These are phyloP conservation scores for Murina feae DNA, from an alignment of 2,113 vertebrate species.

Conservation along the genomic window DNA sequence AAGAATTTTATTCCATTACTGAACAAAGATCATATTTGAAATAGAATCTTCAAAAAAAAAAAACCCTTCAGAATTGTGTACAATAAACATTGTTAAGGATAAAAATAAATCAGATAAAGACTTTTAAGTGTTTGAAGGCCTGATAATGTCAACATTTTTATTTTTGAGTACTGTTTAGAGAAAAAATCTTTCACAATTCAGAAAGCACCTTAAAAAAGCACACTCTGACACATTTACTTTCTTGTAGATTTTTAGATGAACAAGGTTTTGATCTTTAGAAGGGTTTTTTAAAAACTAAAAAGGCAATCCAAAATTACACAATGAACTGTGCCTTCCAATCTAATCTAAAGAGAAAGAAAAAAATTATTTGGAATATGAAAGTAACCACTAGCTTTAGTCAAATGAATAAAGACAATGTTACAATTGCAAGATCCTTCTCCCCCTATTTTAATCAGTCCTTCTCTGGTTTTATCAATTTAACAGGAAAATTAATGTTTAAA, in stretches of 20 bases:
- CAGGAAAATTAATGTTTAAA: constrained; percentile 10
- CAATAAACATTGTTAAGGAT: neutral
- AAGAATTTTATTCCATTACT: neutral
- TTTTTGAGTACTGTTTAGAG: neutral
- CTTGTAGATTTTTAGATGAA: constrained; percentile 46
- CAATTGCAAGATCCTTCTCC: constrained; percentile 10
- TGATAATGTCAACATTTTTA: neutral
- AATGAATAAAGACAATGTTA: constrained; percentile 42
- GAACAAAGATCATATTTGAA: neutral
- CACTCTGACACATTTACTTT: neutral
- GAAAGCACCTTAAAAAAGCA: neutral
- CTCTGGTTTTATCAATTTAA: neutral
- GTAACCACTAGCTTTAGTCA: constrained; percentile 40
- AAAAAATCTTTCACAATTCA: constrained; percentile 29
- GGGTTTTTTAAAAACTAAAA: constrained; percentile 50
- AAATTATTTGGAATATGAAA: neutral
- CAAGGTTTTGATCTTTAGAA: constrained; percentile 52
- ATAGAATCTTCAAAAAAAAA: neutral
- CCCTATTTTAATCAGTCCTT: neutral
- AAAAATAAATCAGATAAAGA: constrained; percentile 10
- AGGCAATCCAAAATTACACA: constrained; percentile 39
- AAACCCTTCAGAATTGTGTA: neutral
- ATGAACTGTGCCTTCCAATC: constrained; percentile 13
- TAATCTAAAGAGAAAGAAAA: constrained; percentile 39
- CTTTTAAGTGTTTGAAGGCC: neutral